Conservation (phyloP, 1,140 invertebrate genomes). For the Drosophila grimshawi region DNA sequence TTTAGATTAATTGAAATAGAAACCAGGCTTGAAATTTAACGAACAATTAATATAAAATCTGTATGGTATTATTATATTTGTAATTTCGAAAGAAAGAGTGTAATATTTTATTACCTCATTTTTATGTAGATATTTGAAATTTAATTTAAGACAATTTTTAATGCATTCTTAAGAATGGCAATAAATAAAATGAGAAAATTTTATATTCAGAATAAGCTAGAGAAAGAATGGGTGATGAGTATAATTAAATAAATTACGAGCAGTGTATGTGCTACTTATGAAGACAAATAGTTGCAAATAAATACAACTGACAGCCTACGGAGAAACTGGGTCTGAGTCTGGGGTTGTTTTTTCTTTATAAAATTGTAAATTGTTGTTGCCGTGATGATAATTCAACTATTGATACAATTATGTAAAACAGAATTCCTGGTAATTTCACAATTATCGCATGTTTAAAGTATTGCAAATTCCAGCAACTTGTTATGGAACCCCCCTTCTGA, state of each 20-base stretch:
- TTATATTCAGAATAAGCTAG: too few species aligned
- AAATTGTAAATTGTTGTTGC: not conserved
- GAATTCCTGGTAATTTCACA: conserved; percentile 53
- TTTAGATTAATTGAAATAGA: too few species aligned
- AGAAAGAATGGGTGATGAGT: too few species aligned
- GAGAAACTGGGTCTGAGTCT: not conserved
- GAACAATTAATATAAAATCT: too few species aligned
- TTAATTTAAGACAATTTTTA: too few species aligned
- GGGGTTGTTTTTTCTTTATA: not conserved
- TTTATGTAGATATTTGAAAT: too few species aligned
- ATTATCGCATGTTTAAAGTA: conserved; percentile 50
- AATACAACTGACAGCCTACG: conserved; percentile 43
- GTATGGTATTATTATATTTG: too few species aligned
- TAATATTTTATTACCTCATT: too few species aligned
- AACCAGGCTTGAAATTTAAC: too few species aligned
- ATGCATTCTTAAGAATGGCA: too few species aligned
- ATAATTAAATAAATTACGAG: too few species aligned
- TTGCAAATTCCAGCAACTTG: conserved; percentile 52
- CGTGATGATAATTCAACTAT: conserved; percentile 37
- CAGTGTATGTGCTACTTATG: conserved; percentile 4
- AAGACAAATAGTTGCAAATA: conserved; percentile 33
- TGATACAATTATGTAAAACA: conserved; percentile 60
- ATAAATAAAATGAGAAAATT: not conserved
- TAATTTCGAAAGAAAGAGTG: too few species aligned
- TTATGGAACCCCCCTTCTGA: conserved; percentile 30